Evolutionary conservation across 2,797 vertebrate genomes (phyloP).

Genomic region (Mycteria americana): DNA sequence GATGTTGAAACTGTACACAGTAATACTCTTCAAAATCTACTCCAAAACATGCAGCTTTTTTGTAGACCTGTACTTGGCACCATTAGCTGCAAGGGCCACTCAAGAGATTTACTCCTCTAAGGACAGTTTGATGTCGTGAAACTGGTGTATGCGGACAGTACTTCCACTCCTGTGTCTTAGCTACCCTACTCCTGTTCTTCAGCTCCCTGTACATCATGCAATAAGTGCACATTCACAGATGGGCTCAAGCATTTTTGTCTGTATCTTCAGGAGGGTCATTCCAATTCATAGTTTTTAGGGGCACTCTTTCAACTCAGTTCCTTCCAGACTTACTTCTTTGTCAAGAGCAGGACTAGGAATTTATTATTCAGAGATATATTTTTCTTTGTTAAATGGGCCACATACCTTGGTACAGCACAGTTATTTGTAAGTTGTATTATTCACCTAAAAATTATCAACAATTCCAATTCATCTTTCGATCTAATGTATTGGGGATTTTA

Average conservation of each 20-base stretch:
- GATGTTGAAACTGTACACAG: not conserved
- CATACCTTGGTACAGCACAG: not conserved
- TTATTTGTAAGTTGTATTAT: not conserved
- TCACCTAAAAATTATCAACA: not conserved
- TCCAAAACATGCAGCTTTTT: not conserved
- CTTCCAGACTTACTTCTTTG: conserved; percentile 9
- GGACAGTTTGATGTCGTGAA: conserved; percentile 34
- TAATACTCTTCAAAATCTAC: not conserved
- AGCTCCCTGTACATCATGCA: not conserved
- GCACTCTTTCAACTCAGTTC: conserved; percentile 28
- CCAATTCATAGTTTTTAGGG: conserved; percentile 17
- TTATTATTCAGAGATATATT: conserved; percentile 5
- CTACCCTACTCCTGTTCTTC: conserved; percentile 20
- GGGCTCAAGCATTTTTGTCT: conserved; percentile 13
- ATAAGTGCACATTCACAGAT: not conserved
- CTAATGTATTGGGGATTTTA: not conserved
- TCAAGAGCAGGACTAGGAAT: conserved; percentile 33
- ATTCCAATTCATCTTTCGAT: not conserved
- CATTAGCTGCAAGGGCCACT: not conserved
- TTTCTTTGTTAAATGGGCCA: not conserved
- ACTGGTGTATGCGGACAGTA: not conserved
- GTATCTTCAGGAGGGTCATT: conserved; percentile 20
- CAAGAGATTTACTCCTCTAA: conserved; percentile 43
- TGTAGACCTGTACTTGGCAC: not conserved
- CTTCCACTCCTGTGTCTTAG: not conserved